Evolutionary conservation across 2,113 vertebrate genomes (phyloP).

Genomic region (Meles meles): DNA sequence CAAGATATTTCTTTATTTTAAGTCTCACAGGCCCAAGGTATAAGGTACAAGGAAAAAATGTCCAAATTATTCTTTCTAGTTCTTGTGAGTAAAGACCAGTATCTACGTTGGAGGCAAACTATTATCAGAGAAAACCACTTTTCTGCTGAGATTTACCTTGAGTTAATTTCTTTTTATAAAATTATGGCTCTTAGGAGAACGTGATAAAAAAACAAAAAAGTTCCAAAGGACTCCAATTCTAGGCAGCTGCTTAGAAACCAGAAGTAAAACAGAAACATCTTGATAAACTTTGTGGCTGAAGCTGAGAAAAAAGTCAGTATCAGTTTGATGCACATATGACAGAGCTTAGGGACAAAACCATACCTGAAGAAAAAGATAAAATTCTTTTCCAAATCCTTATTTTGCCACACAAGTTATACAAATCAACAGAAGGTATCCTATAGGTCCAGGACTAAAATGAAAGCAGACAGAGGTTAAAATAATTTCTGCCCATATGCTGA

Average conservation of each 20-base stretch:
- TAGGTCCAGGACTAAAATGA: not conserved
- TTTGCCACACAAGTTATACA: not conserved
- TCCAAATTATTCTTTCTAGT: slow-evolving; percentile 45
- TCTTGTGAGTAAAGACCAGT: slow-evolving; percentile 16
- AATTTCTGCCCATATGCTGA: not conserved
- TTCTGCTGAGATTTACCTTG: slow-evolving; percentile 41
- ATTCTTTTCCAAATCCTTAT: slow-evolving; percentile 12
- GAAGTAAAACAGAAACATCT: slow-evolving; percentile 53
- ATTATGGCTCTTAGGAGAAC: slow-evolving; percentile 25
- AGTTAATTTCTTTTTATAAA: slow-evolving; percentile 56
- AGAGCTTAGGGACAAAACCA: slow-evolving; percentile 13
- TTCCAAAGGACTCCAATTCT: slow-evolving; percentile 46
- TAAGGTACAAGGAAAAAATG: slow-evolving; percentile 43
- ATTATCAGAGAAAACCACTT: slow-evolving; percentile 41
- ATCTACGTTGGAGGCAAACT: not conserved
- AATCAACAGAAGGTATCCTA: not conserved
- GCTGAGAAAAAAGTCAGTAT: slow-evolving; percentile 41
- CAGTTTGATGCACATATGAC: slow-evolving; percentile 25
- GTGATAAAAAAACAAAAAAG: not conserved
- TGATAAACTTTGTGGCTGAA: slow-evolving; percentile 37
- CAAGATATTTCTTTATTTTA: slow-evolving; percentile 62
- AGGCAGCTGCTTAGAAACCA: slow-evolving; percentile 56
- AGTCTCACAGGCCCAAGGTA: slow-evolving; percentile 6
- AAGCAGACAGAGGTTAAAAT: slow-evolving; percentile 18
- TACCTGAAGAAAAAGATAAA: slow-evolving; percentile 36